These are phyloP conservation scores for Ascaphus truei DNA, from an alignment of 2,113 vertebrate species.

Conservation along the genomic window DNA sequence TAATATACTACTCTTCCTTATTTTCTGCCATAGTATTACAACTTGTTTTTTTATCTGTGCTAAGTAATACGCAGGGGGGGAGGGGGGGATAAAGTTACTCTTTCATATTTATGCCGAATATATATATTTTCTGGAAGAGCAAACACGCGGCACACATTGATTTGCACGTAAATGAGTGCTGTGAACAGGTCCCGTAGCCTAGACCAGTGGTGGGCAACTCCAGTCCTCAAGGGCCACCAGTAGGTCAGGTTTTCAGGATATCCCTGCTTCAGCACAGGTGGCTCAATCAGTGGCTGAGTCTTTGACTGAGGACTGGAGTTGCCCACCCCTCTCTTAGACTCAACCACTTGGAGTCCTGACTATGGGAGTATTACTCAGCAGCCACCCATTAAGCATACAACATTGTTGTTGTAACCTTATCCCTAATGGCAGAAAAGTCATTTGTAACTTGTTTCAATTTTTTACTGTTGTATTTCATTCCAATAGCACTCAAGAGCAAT, in stretches of 20 bases:
- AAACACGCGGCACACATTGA: neutral
- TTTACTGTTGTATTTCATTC: conserved; percentile 37
- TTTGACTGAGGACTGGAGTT: too few relatives aligned
- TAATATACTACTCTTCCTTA: conserved; percentile 28
- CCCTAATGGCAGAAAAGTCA: conserved; percentile 41
- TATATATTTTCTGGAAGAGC: neutral
- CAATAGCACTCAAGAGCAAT: conserved; percentile 40
- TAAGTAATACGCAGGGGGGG: neutral
- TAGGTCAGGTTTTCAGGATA: too few relatives aligned
- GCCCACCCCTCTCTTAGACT: too few relatives aligned
- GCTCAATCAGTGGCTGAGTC: too few relatives aligned
- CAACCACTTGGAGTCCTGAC: neutral
- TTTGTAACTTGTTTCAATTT: conserved; percentile 28
- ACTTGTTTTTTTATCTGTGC: neutral
- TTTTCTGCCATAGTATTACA: conserved; percentile 30
- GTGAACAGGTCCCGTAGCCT: neutral
- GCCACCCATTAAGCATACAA: neutral
- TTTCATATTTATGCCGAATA: neutral
- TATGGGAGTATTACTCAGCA: neutral
- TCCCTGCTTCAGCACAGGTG: too few relatives aligned
- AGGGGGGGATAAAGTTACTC: neutral
- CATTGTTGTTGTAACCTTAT: conserved; percentile 43
- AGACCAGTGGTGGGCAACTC: too few relatives aligned
- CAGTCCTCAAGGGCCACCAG: too few relatives aligned
- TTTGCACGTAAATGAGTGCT: neutral